Percentiles rank a stretch among this genome's conserved stretches.
Conservation (phyloP, 2,888 invertebrate genomes). For the Eilema caniola region DNA sequence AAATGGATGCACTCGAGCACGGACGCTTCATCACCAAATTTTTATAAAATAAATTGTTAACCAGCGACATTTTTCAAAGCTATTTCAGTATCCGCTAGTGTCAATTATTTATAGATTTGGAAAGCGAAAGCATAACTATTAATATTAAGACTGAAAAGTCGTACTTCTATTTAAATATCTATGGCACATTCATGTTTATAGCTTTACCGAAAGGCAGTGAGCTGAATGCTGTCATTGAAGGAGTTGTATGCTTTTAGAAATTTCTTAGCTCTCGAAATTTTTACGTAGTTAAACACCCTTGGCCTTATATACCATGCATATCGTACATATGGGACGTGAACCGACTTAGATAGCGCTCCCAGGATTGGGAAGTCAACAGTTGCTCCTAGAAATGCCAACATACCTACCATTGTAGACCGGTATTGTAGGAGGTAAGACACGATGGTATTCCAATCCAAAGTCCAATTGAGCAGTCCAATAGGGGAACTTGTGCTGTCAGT, state of each 20-base stretch:
- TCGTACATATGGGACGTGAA: no score
- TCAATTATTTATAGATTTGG: constrained; percentile 24
- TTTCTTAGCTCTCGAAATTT: background rate
- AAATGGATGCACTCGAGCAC: constrained; percentile 5
- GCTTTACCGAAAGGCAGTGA: background rate
- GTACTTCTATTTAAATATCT: background rate
- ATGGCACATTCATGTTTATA: background rate
- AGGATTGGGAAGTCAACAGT: no score
- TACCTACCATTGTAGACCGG: no score
- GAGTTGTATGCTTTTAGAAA: background rate
- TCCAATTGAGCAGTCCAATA: no score
- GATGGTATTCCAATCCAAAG: no score
- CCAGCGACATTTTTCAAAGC: constrained; percentile 32
- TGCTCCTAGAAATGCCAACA: no score
- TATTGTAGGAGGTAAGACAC: no score
- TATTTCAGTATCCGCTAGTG: constrained; percentile 25
- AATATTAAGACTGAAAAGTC: constrained; percentile 7
- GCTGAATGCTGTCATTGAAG: background rate
- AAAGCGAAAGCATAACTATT: constrained; percentile 1
- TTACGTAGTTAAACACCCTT: no score
- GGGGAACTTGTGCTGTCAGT: no score
- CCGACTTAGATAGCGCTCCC: no score
- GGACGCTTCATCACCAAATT: constrained; percentile 33
- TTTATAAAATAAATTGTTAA: constrained; percentile 27
- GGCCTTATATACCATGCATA: no score